A percentile compares a stretch with the other conserved stretches of the same genome.
These are phyloP conservation scores for Andrena bicolor DNA, from an alignment of 2,888 invertebrate genomes.

Conservation along the genomic window DNA sequence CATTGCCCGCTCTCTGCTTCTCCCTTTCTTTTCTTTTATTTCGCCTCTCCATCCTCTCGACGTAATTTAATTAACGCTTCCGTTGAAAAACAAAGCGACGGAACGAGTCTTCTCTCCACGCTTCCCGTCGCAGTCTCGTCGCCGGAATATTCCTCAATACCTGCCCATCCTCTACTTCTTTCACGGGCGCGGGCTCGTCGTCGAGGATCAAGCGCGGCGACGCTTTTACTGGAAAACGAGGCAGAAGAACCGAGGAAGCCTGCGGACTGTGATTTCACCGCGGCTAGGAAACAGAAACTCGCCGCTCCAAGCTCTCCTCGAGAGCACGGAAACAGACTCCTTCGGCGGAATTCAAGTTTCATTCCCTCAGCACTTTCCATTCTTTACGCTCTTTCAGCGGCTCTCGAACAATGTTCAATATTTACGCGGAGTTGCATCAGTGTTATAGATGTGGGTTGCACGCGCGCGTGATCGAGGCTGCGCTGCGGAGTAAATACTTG, in stretches of 20 bases:
- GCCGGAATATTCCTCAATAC: conserved; percentile 5
- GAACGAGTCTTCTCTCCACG: conserved; percentile 16
- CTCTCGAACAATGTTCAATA: neutral
- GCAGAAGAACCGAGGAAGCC: conserved; percentile 26
- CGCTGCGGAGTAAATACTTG: no score
- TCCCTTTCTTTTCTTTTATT: neutral
- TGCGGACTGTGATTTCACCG: neutral
- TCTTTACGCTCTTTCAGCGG: neutral
- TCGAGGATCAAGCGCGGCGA: conserved; percentile 5
- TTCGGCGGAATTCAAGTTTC: neutral
- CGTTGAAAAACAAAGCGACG: conserved; percentile 51
- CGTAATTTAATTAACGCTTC: conserved; percentile 68
- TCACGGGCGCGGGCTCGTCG: conserved; percentile 19
- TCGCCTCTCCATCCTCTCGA: conserved; percentile 4
- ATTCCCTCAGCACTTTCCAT: neutral
- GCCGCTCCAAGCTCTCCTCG: neutral
- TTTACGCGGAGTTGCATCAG: neutral
- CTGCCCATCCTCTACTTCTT: neutral
- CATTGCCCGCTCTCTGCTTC: neutral
- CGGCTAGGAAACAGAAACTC: conserved; percentile 8
- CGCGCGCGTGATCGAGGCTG: no score
- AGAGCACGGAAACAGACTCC: neutral
- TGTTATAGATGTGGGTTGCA: no score
- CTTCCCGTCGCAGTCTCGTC: conserved; percentile 5
- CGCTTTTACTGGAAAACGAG: conserved; percentile 19